Base-by-base conservation (phyloP, 2,888 invertebrate genomes). In the Cerceris rybyensis region DNA sequence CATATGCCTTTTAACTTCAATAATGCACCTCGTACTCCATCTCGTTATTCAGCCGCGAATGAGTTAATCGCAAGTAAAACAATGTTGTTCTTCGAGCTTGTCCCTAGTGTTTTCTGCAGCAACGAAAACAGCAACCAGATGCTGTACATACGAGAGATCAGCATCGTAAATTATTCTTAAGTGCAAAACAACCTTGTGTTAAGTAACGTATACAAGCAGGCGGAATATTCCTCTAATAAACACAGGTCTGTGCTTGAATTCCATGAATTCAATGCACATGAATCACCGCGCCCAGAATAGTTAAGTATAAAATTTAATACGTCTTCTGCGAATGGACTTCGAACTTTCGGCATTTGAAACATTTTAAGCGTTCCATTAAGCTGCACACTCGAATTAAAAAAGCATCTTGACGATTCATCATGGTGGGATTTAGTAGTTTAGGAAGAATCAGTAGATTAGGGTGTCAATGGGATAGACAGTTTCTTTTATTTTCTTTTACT, bases 141-240 rank as follows among this genome's bases (percentile, higher is more conserved):
- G 79, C 67, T 60, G 63, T 46, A 28, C 54, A 52, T 39, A 50
- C 67, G 65, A 57, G 70, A 70, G 67, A 59, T 58, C 73, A 64
- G 57, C 55, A 61, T 70, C 79, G 70, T 80, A 78, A 80, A 80
- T 80, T 73, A 78, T 54, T 72, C 70, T 77, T 68, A 78, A 78
- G 78, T 78, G 73, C 73, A 70, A 70, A 70, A 66, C 73, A 80
- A 66, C 67, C 79, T 78, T 78, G 69, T 64, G 73, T 78, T 70
- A 70, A 73, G 79, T 74, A 78, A 80, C 73, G 57, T 67, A 67
- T 57, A 73, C 78, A 73, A 63, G 66, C 61, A 41, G 50, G 55
- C 59, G 73, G 70, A 78, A 80, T 67, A 70, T 70, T 78, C 70
- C 73, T 73, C 55, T 66, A 78, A 80, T 73, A 79, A 79, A 79